A percentile compares a stretch with the other conserved stretches of the same genome.
Conservation (phyloP, 2,113 vertebrate species). For the Pollachius pollachius region DNA sequence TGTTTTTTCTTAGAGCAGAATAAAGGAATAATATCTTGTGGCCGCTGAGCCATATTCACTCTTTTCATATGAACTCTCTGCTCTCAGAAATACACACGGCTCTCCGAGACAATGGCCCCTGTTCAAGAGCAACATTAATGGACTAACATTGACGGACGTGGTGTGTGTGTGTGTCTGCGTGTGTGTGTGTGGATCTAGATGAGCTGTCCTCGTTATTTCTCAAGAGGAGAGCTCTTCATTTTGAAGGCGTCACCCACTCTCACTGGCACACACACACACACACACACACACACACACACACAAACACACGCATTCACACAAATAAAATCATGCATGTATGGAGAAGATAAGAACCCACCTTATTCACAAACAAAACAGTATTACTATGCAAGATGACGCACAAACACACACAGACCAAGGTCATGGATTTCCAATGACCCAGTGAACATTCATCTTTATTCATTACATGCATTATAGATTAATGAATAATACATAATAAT, state of each 20-base stretch:
- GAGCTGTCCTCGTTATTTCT: slow-evolving; percentile 61
- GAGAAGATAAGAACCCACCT: too few relatives aligned
- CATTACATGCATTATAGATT: too few relatives aligned
- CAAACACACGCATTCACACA: background rate
- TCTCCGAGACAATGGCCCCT: slow-evolving; percentile 36
- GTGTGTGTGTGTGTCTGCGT: background rate
- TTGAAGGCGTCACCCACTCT: slow-evolving; percentile 15
- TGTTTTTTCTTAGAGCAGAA: too few relatives aligned
- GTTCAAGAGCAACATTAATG: slow-evolving; percentile 21
- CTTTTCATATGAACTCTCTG: too few relatives aligned
- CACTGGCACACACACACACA: background rate
- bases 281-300: background rate
- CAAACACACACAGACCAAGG: slow-evolving; percentile 1
- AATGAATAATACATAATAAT: too few relatives aligned
- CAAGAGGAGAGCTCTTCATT: slow-evolving; percentile 49
- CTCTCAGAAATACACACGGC: background rate
- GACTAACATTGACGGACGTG: slow-evolving; percentile 1
- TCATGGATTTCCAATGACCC: too few relatives aligned
- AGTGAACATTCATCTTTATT: too few relatives aligned
- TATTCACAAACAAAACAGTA: too few relatives aligned
- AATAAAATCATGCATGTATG: background rate
- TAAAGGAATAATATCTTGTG: too few relatives aligned
- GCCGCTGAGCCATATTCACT: too few relatives aligned
- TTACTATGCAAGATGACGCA: background rate
- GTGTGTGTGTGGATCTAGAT: slow-evolving; percentile 23